These are phyloP conservation scores for Diprion similis DNA, from an alignment of 1,140 invertebrate genomes.

Conservation along the genomic window DNA sequence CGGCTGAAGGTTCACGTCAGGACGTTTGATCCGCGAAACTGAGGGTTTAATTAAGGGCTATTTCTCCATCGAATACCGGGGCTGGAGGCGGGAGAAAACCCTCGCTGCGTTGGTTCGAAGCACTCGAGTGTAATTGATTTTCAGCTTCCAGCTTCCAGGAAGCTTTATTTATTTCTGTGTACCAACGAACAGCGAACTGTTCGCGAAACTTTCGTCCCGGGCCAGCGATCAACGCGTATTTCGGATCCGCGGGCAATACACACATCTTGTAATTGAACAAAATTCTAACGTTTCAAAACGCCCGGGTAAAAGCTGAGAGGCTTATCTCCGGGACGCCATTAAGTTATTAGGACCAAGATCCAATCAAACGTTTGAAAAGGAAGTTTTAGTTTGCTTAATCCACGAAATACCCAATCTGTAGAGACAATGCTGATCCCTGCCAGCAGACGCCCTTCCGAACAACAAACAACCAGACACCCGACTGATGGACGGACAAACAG, in stretches of 20 bases:
- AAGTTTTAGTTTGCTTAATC: not conserved
- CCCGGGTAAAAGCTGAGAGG: too few species aligned
- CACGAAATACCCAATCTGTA: not conserved
- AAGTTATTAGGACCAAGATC: too few species aligned
- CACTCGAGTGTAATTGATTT: conserved; percentile 7
- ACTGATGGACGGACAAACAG: not conserved
- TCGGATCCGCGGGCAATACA: too few species aligned
- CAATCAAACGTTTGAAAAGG: too few species aligned
- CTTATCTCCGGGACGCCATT: too few species aligned
- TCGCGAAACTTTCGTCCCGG: too few species aligned
- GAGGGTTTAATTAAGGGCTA: conserved; percentile 1
- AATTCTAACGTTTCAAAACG: too few species aligned
- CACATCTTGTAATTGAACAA: too few species aligned
- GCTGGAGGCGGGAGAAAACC: not conserved
- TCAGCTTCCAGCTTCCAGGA: not conserved
- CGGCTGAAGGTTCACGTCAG: not conserved
- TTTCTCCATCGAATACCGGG: not conserved
- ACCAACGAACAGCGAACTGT: not conserved
- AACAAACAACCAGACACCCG: not conserved
- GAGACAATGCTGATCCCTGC: not conserved
- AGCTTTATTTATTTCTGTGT: not conserved
- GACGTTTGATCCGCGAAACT: conserved; percentile 7
- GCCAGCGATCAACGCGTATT: too few species aligned
- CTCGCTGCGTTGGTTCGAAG: not conserved
- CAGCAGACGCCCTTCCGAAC: not conserved